Base-by-base conservation (phyloP, 2,888 invertebrate genomes). In the Caenorhabditis imperialis region DNA sequence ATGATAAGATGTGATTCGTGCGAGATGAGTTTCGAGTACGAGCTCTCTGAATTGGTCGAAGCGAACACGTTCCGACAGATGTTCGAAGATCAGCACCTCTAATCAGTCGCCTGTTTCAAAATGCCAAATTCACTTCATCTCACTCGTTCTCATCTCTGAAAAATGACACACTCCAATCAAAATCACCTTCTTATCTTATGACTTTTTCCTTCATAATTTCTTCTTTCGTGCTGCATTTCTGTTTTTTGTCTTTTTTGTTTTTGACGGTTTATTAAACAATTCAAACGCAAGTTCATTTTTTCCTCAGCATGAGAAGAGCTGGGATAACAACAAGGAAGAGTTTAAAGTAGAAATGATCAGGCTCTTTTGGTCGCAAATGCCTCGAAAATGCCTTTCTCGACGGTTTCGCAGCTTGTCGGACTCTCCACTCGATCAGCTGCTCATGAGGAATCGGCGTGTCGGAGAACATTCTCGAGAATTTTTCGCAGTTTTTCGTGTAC, bases 381-480 rank as follows among this genome's bases (percentile, higher is more conserved):
- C 53, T 74, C 14, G 54, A 44, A 12, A 69, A 62, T 12, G 48
- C 37, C 37, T 53, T 65, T 18, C 58, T 42, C 18, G 63, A 51
- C 27, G 48, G 51, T 53, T 69, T 74, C 7, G 61, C 48, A 1
- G 74, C 61, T 42, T 57, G 61, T 25, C 63, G 25, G 12, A 75
- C 45, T 18, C 75, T 38, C 69, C 69, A 75, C 44, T 63, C 63
- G 18, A 75, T 63, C 5, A 70, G 35, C 18, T 47, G 30, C 18
- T 75, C 63, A 23, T 63, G 42, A 2, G 62, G 37, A 50, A 63
- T 63, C 16, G 75, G 75, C 12, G 44, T 23, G 33, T 75, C 72
- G 20, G 61, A 54, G 35, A 77, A 67, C 73, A 73, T 73, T 58
- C 47, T 25, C 5, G 69, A 58, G 40, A 63, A 60, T 48, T 77